phyloP scores from a whole-genome alignment of 2,113 vertebrate genomes.

The Oxyruncus cristatus region DNA sequence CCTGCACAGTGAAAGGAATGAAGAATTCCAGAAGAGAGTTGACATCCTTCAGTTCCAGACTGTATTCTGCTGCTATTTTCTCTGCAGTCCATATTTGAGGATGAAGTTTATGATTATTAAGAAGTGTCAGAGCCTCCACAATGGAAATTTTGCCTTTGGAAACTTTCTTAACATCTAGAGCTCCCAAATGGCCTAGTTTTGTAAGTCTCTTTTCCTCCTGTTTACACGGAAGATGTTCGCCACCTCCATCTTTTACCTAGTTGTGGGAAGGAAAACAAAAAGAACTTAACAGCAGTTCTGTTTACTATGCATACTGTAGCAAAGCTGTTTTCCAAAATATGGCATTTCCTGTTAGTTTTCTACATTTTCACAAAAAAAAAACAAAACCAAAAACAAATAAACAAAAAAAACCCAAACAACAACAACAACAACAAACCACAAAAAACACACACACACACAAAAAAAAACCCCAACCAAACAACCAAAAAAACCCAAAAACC shows the following conservation, averaged over 20 bases:
- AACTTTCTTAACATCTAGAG: constrained; percentile 73
- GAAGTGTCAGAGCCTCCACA: constrained; percentile 81
- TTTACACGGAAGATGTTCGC: constrained; percentile 29
- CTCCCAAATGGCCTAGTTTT: constrained; percentile 52
- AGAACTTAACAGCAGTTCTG: constrained; percentile 8
- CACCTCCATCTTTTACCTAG: constrained; percentile 51
- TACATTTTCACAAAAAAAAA: background rate
- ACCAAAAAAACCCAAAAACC: too few species aligned
- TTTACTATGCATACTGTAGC: background rate
- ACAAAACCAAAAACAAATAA: too few species aligned
- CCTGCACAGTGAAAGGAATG: constrained; percentile 81
- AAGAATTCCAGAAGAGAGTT: constrained; percentile 84
- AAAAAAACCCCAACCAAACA: too few species aligned
- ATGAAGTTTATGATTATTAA: constrained; percentile 83
- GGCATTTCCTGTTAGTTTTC: background rate
- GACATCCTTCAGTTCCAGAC: constrained; percentile 83
- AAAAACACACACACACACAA: too few species aligned
- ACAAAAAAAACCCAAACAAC: too few species aligned
- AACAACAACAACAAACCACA: too few species aligned
- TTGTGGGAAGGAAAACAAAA: constrained; percentile 18
- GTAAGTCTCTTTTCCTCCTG: constrained; percentile 73
- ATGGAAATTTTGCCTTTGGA: constrained; percentile 87
- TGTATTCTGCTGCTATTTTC: constrained; percentile 87
- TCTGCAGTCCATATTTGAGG: constrained; percentile 86
- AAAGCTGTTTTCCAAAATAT: background rate